Evolutionary conservation across 2,888 invertebrate species (phyloP).

Genomic region (Nemotelus nigrinus): DNA sequence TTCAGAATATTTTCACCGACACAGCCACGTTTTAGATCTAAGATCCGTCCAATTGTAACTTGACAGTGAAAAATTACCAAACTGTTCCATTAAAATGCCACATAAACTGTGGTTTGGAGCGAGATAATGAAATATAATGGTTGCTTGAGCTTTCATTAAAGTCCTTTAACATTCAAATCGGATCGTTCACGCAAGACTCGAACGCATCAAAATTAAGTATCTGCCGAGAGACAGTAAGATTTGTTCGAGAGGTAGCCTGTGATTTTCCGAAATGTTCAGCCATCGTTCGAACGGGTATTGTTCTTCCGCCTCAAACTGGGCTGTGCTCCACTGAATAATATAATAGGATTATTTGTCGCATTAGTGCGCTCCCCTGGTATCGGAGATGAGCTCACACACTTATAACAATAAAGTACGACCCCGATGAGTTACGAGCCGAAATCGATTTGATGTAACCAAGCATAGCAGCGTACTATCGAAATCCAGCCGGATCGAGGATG

Average conservation of each 20-base stretch:
- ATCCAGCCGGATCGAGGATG: too few species aligned
- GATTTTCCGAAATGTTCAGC: too few species aligned
- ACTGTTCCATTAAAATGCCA: not conserved
- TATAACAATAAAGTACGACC: too few species aligned
- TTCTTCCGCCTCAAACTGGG: not conserved
- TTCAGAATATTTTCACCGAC: too few species aligned
- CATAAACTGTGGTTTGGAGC: not conserved
- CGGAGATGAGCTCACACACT: not conserved
- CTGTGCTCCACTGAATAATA: not conserved
- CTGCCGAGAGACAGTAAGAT: too few species aligned
- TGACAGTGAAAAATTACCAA: conserved; percentile 42
- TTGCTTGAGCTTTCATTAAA: conserved; percentile 2
- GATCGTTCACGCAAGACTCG: not conserved
- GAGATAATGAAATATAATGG: not conserved
- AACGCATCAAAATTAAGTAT: not conserved
- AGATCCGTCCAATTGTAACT: conserved; percentile 25
- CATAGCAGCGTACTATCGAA: not conserved
- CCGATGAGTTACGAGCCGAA: not conserved
- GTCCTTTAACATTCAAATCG: conserved; percentile 4
- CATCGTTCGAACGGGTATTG: too few species aligned
- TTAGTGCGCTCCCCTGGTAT: not conserved
- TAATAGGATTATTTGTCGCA: not conserved
- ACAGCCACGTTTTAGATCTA: too few species aligned
- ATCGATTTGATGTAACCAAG: not conserved
- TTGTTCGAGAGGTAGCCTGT: too few species aligned